phyloP scores from a whole-genome alignment of 2,888 invertebrate genomes.

The Clanis bilineata region DNA sequence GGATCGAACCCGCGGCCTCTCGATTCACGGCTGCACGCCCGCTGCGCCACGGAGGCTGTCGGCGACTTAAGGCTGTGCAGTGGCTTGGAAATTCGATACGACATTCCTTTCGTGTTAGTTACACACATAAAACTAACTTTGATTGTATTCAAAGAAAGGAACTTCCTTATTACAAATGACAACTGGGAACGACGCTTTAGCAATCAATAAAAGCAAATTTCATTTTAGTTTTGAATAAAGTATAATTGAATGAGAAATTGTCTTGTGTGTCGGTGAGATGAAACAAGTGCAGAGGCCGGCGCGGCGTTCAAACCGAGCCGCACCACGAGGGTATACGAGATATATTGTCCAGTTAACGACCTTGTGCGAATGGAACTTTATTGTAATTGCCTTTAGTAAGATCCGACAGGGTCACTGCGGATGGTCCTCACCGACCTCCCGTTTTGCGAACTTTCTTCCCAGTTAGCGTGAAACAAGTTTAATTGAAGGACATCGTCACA shows the following conservation, averaged over 20 bases:
- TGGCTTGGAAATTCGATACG: not conserved
- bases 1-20: no score
- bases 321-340: slow-evolving; percentile 70
- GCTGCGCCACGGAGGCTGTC: no score
- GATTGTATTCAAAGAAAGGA: not conserved
- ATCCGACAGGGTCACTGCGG: slow-evolving; percentile 78
- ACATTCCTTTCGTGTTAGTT: not conserved
- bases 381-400: slow-evolving; percentile 83
- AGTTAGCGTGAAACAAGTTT: not conserved
- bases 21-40: no score
- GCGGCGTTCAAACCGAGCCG: slow-evolving; percentile 37
- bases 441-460: slow-evolving; percentile 63
- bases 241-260: slow-evolving; percentile 6
- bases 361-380: slow-evolving; percentile 81
- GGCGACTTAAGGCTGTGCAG: not conserved
- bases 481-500: slow-evolving; percentile 16
- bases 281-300: slow-evolving; percentile 54
- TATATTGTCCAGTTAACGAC: slow-evolving; percentile 81
- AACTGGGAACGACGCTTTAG: not conserved
- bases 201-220: no score
- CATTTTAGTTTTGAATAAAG: slow-evolving; percentile 17
- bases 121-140: not conserved
- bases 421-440: slow-evolving; percentile 68
- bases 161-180: not conserved
- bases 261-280: slow-evolving; percentile 43